Percentiles rank a stretch among this genome's conserved stretches.
Evolutionary conservation across 2,888 invertebrate genomes (phyloP).

Genomic region (Arrhopalites spinosus): DNA sequence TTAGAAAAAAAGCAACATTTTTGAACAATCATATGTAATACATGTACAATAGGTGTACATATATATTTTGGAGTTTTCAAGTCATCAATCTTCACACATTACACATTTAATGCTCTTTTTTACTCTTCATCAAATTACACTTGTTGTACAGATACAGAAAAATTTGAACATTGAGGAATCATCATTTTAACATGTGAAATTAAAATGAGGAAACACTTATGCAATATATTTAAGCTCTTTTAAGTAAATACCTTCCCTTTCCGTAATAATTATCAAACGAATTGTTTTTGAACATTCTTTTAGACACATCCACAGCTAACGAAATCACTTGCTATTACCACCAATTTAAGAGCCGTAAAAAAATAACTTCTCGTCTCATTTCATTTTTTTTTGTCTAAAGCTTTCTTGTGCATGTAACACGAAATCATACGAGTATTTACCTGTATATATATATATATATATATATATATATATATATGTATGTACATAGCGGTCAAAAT

Average conservation of each 20-base stretch:
- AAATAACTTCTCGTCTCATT: background rate
- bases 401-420: background rate
- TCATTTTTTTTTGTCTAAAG: background rate
- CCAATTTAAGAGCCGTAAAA: conserved; percentile 7
- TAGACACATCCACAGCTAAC: background rate
- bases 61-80: background rate
- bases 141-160: background rate
- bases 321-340: conserved; percentile 9
- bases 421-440: no score
- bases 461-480: no score
- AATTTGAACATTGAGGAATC: background rate
- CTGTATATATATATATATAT: no score
- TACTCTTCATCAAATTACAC: background rate
- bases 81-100: background rate
- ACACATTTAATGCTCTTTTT: background rate
- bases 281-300: no score
- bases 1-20: background rate
- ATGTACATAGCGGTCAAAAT: background rate
- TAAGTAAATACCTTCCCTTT: no score
- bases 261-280: no score
- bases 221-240: no score
- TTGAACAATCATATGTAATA: background rate
- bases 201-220: no score
- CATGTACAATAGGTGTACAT: no score
- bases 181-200: no score